Conservation (phyloP, 2,113 vertebrate species). For the Bubo blakistoni region DNA sequence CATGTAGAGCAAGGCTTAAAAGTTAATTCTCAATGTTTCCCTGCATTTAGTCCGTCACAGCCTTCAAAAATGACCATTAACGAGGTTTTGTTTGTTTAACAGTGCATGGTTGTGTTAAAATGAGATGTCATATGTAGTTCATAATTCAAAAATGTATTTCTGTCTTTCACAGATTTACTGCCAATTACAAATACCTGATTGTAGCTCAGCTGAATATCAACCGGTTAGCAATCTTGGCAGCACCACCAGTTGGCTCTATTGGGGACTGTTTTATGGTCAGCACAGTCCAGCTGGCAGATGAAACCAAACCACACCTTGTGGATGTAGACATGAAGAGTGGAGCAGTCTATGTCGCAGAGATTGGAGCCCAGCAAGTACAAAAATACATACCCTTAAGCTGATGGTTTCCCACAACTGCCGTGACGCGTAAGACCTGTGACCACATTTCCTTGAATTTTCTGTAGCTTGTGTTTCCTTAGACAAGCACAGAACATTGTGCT, state of each 20-base stretch:
- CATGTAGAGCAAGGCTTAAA: neutral
- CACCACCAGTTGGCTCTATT: constrained; percentile 82
- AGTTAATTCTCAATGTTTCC: neutral
- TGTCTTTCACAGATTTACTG: constrained; percentile 79
- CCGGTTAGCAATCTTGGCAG: constrained; percentile 80
- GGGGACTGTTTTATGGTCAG: constrained; percentile 81
- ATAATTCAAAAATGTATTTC: neutral
- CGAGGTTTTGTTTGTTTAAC: neutral
- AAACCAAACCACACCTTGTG: constrained; percentile 88
- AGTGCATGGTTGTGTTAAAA: neutral
- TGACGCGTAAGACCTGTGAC: neutral
- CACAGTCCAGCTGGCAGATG: constrained; percentile 85
- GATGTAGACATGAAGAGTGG: constrained; percentile 83
- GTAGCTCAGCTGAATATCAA: constrained; percentile 87
- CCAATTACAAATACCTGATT: constrained; percentile 81
- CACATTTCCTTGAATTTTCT: neutral
- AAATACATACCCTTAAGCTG: constrained; percentile 79
- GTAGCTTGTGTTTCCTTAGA: neutral
- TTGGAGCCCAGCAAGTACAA: constrained; percentile 92
- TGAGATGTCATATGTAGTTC: neutral
- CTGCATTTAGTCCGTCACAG: neutral
- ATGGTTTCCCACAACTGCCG: neutral
- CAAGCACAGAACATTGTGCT: neutral
- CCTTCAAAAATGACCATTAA: neutral
- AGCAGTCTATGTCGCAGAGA: constrained; percentile 90